Evolutionary conservation across 2,888 invertebrate genomes (phyloP).

Genomic region (Meghimatium bilineatum): DNA sequence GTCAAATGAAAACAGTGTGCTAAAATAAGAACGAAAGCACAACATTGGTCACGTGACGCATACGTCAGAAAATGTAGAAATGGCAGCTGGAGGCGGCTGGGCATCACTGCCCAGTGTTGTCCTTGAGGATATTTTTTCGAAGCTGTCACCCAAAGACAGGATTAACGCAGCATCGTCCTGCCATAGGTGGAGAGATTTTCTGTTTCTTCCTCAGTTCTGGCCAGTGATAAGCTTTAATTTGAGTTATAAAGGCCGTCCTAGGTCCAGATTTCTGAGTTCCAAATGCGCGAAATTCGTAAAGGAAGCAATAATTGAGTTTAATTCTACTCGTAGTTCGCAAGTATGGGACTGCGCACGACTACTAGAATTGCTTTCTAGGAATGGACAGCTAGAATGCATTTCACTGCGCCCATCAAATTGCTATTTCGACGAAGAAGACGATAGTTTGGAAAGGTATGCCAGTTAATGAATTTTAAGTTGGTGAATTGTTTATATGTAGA

Average conservation of each 20-base stretch:
- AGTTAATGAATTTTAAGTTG: background rate
- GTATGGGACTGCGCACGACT: conserved; percentile 70
- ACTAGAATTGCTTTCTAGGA: conserved; percentile 68
- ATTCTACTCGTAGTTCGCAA: conserved; percentile 70
- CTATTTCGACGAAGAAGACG: conserved; percentile 62
- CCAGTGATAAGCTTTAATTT: conserved; percentile 62
- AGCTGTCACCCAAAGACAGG: conserved; percentile 79
- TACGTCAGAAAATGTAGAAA: conserved; percentile 60
- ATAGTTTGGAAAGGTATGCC: conserved; percentile 41
- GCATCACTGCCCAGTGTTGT: conserved; percentile 73
- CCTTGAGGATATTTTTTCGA: conserved; percentile 78
- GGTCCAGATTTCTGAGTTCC: conserved; percentile 71
- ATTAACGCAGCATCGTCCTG: conserved; percentile 80
- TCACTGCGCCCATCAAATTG: conserved; percentile 74
- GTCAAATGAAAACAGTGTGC: conserved; percentile 21
- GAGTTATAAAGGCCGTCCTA: conserved; percentile 60
- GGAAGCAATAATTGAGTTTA: conserved; percentile 73
- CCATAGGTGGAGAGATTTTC: conserved; percentile 80
- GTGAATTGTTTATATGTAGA: conserved; percentile 39
- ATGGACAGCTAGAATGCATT: conserved; percentile 72
- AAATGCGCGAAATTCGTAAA: conserved; percentile 74
- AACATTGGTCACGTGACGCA: conserved; percentile 53
- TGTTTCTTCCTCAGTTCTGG: conserved; percentile 76
- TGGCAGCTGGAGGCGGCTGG: conserved; percentile 71
- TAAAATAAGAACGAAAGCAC: conserved; percentile 45